Base-by-base conservation (phyloP, 2,888 invertebrate genomes). In the Aleiodes testaceus region DNA sequence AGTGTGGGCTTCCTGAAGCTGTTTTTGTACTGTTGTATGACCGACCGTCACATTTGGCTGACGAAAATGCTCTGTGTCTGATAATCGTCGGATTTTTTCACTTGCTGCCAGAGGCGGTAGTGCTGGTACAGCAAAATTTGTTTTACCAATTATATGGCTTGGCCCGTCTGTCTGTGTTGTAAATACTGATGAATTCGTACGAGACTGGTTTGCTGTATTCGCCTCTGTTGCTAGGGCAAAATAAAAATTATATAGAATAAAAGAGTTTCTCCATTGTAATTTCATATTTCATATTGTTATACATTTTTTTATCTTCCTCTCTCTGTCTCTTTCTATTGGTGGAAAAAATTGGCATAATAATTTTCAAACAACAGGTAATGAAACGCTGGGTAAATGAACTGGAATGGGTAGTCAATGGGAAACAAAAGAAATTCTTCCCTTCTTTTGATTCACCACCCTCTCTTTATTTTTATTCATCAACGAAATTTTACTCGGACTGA, bases 51-150 rank as follows among this genome's bases (percentile, higher is more conserved):
- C 84, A 65, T 87, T 87, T 0, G 87, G 86, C 72, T 87, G 87
- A 44, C 86, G 82, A 76, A 91, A 90, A 78, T 90, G 89, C 78
- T 90, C 91, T 55, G 90, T 89, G 81, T 91, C 90, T 77, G 91
- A 90, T 85, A 91, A 89, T 80, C 91, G 88, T 74, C 91, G 88
- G 72, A 88, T 87, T 85, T 90, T 89, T 78, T 89, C 89, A 64
- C 81, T 81, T 42, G 81, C 73, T 2, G 85, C 81, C 36, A 86
- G 88, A 0, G 91, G 84, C 45, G 90, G 90, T 16, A 90, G 90
- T 44, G 91, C 91, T 30, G 91, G 91, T 18, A 91, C 90, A 65
- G 90, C 91, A 78, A 91, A 91, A 71, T 89, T 90, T 72, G 87
- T 87, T 79, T 88, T 84, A 66, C 87, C 84, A 69, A 84, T 76